A percentile compares a stretch with the other conserved stretches of the same genome.
These are phyloP conservation scores for Laticauda colubrina DNA, from an alignment of 2,113 vertebrate species.

Conservation along the genomic window DNA sequence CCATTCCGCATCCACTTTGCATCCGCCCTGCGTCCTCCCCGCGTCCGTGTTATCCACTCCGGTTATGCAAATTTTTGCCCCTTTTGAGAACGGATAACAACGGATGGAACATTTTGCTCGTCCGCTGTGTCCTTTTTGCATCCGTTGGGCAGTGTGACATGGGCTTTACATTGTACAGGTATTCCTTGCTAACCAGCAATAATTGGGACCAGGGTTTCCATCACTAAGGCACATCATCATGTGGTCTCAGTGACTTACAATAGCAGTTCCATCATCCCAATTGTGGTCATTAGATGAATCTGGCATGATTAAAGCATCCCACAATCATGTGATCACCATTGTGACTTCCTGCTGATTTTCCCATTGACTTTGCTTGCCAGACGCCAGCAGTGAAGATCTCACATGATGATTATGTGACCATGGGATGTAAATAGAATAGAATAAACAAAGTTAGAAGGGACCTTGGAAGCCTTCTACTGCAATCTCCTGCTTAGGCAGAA, in stretches of 20 bases:
- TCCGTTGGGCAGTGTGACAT: too few relatives aligned
- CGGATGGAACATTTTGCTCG: too few relatives aligned
- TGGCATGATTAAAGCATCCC: not conserved
- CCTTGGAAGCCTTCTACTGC: too few relatives aligned
- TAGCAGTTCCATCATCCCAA: not conserved
- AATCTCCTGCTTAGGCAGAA: too few relatives aligned
- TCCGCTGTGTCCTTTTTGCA: too few relatives aligned
- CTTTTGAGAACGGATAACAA: too few relatives aligned
- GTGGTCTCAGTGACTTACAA: not conserved
- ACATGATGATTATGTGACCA: not conserved
- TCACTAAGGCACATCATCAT: not conserved
- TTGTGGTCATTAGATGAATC: not conserved
- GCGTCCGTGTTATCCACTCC: too few relatives aligned
- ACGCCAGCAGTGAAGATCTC: not conserved
- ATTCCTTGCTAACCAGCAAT: not conserved
- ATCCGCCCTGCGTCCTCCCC: too few relatives aligned
- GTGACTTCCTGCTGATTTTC: not conserved
- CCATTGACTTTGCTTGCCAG: not conserved
- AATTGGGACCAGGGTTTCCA: not conserved
- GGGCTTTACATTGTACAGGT: not conserved
- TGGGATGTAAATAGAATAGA: not conserved
- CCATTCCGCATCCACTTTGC: too few relatives aligned
- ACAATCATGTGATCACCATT: not conserved
- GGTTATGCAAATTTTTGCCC: too few relatives aligned
- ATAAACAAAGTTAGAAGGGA: too few relatives aligned